Percentiles rank a stretch among this genome's conserved stretches.
Evolutionary conservation across 2,113 vertebrate species (phyloP).

Genomic region (Chaetura pelagica): DNA sequence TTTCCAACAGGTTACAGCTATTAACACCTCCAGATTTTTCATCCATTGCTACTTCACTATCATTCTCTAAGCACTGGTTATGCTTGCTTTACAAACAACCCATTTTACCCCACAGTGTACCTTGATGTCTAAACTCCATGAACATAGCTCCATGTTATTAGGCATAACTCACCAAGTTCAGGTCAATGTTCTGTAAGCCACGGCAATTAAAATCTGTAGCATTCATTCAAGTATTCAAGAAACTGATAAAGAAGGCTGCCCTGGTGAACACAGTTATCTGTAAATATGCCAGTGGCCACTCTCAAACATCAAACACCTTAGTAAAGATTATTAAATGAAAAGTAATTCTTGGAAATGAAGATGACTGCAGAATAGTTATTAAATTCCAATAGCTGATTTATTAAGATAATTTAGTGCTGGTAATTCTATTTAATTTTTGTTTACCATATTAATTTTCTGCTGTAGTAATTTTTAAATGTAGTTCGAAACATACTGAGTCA

Average conservation of each 20-base stretch:
- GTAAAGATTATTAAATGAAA: neutral
- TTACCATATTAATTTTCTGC: neutral
- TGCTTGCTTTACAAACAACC: neutral
- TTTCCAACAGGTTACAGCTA: neutral
- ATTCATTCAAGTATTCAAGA: neutral
- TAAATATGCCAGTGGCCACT: neutral
- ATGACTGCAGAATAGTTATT: neutral
- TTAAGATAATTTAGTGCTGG: neutral
- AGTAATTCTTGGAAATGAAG: neutral
- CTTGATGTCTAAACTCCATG: constrained; percentile 3
- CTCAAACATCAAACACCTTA: neutral
- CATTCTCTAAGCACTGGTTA: neutral
- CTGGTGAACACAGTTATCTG: neutral
- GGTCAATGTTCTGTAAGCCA: neutral
- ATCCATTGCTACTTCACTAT: neutral
- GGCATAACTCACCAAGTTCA: neutral
- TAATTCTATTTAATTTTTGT: neutral
- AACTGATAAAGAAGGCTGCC: neutral
- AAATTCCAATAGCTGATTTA: neutral
- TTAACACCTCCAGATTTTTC: neutral
- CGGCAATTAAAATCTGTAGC: neutral
- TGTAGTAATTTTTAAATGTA: neutral
- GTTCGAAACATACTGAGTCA: neutral
- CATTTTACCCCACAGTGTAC: neutral
- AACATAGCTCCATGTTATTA: neutral